Base-by-base conservation (phyloP, 2,888 invertebrate genomes). In the Drosophila nr. medialis region DNA sequence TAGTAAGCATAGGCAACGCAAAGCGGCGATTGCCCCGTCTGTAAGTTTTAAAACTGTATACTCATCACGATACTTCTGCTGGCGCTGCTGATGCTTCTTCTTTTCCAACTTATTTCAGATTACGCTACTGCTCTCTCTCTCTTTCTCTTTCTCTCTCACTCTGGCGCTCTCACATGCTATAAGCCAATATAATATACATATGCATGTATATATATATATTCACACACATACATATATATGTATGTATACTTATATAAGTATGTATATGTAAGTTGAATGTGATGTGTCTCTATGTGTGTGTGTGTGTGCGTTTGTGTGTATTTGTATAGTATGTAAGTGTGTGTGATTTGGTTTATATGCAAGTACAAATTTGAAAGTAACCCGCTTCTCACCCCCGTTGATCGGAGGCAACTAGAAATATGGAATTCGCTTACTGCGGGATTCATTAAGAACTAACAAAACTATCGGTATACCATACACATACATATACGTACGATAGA, bases 381-480 rank as follows among this genome's bases (percentile, higher is more conserved):
- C 81, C 89, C 90, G 83, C 90, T 88, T 83, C 83, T 77, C 89
- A 88, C 89, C 86, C 90, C 90, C 90, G 79, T 83, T 82, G 86
- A 86, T 86, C 86, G 64, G 71, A 83, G 68, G 71, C 81, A 83
- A 81, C 86, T 82, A 71, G 71, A 74, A 76, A 70, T 71, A 69
- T 74, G 51, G 21, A 54, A 69, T 70, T 76, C 73, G 68, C 72
- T 63, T 74, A 66, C 71, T 38, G 55, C 65, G 69, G 65, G 67
- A 67, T 77, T 70, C 78, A 74, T 67, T 75, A 80, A 72, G 64
- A 70, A 62, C 69, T 45, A 67, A 61, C 55, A 80, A 24, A 45
- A 78, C 80, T 78, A 76, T 80, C 72, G 76, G 64, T 49, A 76
- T 68, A 72, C 64, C 66, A 63, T 72, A 63, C 40, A 71, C 24